Base-by-base conservation (phyloP, 2,888 invertebrate genomes). In the Theretra japonica region DNA sequence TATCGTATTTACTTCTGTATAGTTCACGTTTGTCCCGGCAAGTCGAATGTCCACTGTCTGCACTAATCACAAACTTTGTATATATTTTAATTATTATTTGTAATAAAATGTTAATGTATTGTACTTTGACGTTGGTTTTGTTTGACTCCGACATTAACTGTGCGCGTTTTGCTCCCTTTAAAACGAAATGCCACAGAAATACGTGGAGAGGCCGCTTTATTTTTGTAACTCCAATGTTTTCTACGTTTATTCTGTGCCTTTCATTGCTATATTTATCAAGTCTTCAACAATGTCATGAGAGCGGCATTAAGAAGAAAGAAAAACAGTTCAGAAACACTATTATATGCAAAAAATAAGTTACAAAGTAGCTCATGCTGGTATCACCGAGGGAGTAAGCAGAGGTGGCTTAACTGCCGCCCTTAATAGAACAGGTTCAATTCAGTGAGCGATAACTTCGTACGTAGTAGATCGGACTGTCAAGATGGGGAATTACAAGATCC, bases 91-190 rank as follows among this genome's bases (percentile, higher is more conserved):
- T 5, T 41, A 41, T 65, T 41, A 65, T 5, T 58, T 58, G 25
- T 21, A 62, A 15, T 65, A 41, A 33, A 53, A 6, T 17, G n/a
- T 53, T 15, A 62, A 65, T 58, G 25, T 58, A 58, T 70, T 56
- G 56, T 57, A 58, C 41, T 77, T 74, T 76, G 77, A 80, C 86
- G 86, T 83, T 85, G 73, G 85, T 86, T 90, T 89, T 89, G 87
- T 86, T 88, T 86, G 85, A 83, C 79, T 80, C 89, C 81, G 81
- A 79, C 82, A 80, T 86, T 85, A 83, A 92, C 92, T 92, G 91
- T 85, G 56, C 23, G 83, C 83, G 82, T 85, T 89, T 85, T 88
- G 82, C 83, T 86, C 85, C 86, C 82, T 84, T 84, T 83, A 83
- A 81, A 79, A 77, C 81, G 81, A 79, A 73, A 65, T 65, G 76